A percentile compares a stretch with the other conserved stretches of the same genome.
phyloP scores from a whole-genome alignment of 2,888 invertebrate genomes.

The Sialis fuliginosa region DNA sequence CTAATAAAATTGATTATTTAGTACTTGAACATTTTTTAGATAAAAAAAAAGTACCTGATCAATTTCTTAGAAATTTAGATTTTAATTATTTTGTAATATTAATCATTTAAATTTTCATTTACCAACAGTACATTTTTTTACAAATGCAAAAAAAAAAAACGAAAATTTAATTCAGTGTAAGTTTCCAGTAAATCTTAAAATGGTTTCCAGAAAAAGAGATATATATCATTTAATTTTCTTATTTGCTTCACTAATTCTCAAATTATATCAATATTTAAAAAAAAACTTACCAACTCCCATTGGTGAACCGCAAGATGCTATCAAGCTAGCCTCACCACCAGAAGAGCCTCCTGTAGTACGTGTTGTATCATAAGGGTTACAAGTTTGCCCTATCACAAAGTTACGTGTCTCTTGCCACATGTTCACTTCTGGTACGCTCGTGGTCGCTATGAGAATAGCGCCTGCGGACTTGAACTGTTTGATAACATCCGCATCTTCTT shows the following conservation, averaged over 20 bases:
- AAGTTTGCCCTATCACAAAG: slow-evolving; percentile 71
- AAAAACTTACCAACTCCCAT: slow-evolving; percentile 54
- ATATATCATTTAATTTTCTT: no score
- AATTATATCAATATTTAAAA: slow-evolving; percentile 13
- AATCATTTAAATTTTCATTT: no score
- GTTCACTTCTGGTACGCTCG: slow-evolving; percentile 90
- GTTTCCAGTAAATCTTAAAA: no score
- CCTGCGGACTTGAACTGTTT: slow-evolving; percentile 57
- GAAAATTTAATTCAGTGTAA: no score
- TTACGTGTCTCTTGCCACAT: slow-evolving; percentile 85
- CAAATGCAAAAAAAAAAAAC: no score
- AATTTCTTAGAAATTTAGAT: no score
- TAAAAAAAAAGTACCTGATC: no score
- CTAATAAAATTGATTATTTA: no score
- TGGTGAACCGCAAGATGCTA: slow-evolving; percentile 62
- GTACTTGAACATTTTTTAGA: no score
- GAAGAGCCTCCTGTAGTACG: slow-evolving; percentile 84
- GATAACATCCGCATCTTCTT: slow-evolving; percentile 66
- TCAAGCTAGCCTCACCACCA: slow-evolving; percentile 66
- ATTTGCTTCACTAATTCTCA: background rate
- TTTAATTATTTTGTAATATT: no score
- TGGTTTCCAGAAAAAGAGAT: no score
- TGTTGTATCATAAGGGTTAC: slow-evolving; percentile 78
- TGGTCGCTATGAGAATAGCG: slow-evolving; percentile 69
- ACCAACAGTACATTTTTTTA: no score